Evolutionary conservation across 2,888 invertebrate genomes (phyloP).

Genomic region (Orthonychiurus folsomi): DNA sequence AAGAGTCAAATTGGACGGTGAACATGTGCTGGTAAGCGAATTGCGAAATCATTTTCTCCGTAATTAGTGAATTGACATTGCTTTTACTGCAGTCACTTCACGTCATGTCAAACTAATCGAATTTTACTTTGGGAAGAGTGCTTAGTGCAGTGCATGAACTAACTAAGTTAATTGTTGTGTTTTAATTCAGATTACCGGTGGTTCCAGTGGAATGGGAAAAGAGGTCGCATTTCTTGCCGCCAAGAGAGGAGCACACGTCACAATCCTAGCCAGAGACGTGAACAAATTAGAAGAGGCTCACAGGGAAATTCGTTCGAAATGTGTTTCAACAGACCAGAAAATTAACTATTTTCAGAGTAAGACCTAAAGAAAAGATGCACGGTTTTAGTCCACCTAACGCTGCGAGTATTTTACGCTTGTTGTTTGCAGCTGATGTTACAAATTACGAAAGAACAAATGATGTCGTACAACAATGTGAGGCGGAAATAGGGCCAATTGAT

Average conservation of each 20-base stretch:
- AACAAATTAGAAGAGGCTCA: slow-evolving; percentile 58
- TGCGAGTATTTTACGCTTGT: background rate
- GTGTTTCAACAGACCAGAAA: slow-evolving; percentile 25
- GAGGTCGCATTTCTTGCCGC: slow-evolving; percentile 68
- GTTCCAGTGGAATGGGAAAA: slow-evolving; percentile 92
- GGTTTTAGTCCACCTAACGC: background rate
- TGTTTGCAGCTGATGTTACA: slow-evolving; percentile 55
- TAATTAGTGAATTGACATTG: too few relatives aligned
- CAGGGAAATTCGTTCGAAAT: slow-evolving; percentile 27
- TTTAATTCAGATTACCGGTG: slow-evolving; percentile 65
- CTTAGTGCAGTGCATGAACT: too few relatives aligned
- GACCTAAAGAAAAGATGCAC: background rate
- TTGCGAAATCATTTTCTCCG: too few relatives aligned
- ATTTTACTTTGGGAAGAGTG: background rate
- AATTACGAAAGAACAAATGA: slow-evolving; percentile 55
- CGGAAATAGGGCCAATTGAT: slow-evolving; percentile 66
- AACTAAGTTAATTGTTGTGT: too few relatives aligned
- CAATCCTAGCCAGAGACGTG: slow-evolving; percentile 75
- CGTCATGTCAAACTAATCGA: too few relatives aligned
- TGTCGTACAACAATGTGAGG: slow-evolving; percentile 54
- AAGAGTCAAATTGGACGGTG: background rate
- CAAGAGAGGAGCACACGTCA: slow-evolving; percentile 74
- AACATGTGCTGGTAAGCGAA: background rate
- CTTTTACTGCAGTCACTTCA: too few relatives aligned
- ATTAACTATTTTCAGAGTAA: slow-evolving; percentile 36